These are phyloP conservation scores for Tetheella fluctuosa DNA, from an alignment of 2,888 invertebrate species.

Conservation along the genomic window DNA sequence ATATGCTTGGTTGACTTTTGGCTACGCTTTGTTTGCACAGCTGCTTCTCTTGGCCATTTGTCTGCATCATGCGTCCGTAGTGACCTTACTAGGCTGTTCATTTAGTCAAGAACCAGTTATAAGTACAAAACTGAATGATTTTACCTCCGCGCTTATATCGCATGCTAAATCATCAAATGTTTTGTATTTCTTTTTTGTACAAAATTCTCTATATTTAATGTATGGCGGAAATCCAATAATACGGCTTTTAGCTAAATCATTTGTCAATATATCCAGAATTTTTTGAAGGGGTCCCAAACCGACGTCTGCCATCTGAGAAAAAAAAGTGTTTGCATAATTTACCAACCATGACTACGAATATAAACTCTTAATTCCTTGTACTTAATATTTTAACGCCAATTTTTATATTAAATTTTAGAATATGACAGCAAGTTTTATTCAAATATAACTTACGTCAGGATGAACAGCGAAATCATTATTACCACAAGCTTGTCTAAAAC, in stretches of 20 bases:
- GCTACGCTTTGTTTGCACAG: too few species aligned
- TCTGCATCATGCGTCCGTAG: too few species aligned
- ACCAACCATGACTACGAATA: not conserved
- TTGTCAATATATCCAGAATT: constrained; percentile 34
- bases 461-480: constrained; percentile 13
- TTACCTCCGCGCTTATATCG: constrained; percentile 77
- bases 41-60: too few species aligned
- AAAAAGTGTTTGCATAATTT: not conserved
- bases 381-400: too few species aligned
- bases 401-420: too few species aligned
- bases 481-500: constrained; percentile 8
- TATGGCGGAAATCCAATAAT: constrained; percentile 92
- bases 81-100: too few species aligned
- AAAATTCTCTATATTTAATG: constrained; percentile 91
- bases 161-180: constrained; percentile 89
- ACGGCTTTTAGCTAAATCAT: constrained; percentile 70
- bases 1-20: too few species aligned
- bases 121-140: not conserved
- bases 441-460: constrained; percentile 10
- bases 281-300: constrained; percentile 31
- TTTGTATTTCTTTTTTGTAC: constrained; percentile 86
- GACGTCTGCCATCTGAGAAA: constrained; percentile 38
- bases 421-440: not conserved
- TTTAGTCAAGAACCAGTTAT: too few species aligned
- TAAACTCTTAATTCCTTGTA: too few species aligned